Base-by-base conservation (phyloP, 2,888 invertebrate genomes). In the Bedellia somnulentella region DNA sequence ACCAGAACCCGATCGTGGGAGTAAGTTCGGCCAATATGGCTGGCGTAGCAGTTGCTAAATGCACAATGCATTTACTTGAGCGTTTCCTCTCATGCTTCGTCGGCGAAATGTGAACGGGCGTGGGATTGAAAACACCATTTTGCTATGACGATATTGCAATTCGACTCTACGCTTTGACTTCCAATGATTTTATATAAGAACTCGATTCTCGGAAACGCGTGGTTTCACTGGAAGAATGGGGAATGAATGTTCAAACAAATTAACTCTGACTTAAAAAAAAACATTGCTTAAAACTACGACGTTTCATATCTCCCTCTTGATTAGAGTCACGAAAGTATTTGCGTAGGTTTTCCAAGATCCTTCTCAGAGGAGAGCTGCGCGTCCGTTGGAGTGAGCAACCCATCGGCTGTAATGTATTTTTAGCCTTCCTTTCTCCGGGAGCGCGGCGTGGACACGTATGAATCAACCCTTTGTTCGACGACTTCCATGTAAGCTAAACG, bases 391-490 rank as follows among this genome's bases (percentile, higher is more conserved):
- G 5, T 25, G n/a, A n/a, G n/a, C n/a, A n/a, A n/a, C n/a, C 22
- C 23, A 23, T 15, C 15, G 23, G n/a, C 15, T n/a, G 53, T 68
- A 62, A 66, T 59, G 58, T 63, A 67, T 68, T 68, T 66, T 63
- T 66, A 60, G 54, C 57, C 49, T n/a, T 27, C 12, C 11, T 2
- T 10, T 6, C 16, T 3, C 23, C 14, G 13, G n/a, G 29, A 22
- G 14, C 22, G 15, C 21, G 12, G 16, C 6, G 18, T 22, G 14
- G 13, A 27, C n/a, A n/a, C n/a, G n/a, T n/a, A n/a, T n/a, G n/a
- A n/a, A n/a, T n/a, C n/a, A n/a, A n/a, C n/a, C n/a, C n/a, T n/a
- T n/a, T n/a, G n/a, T n/a, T n/a, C n/a, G n/a, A n/a, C n/a, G n/a
- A n/a, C n/a, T n/a, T n/a, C n/a, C n/a, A n/a, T n/a, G n/a, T n/a